Percentiles rank a stretch among this genome's conserved stretches.
These are phyloP conservation scores for Numenius phaeopus DNA, from an alignment of 2,797 vertebrate genomes.

Conservation along the genomic window DNA sequence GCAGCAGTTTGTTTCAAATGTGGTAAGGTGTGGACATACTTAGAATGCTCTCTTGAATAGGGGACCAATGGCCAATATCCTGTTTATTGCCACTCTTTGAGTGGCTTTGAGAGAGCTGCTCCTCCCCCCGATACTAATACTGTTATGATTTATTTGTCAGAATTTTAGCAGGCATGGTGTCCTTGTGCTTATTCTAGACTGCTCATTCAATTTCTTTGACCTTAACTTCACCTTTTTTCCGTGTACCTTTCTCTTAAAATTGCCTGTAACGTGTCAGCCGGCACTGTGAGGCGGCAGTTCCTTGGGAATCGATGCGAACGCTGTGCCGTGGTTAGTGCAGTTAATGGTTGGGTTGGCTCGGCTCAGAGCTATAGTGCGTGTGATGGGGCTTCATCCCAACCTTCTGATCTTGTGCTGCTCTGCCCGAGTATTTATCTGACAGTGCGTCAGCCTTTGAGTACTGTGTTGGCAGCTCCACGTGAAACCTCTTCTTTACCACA, in stretches of 20 bases:
- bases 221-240: neutral
- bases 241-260: fast-evolving
- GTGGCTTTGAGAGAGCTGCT: neutral
- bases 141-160: neutral
- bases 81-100: neutral
- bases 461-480: neutral
- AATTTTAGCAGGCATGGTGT: neutral
- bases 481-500: neutral
- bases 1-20: neutral
- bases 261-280: fast-evolving
- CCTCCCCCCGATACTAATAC: fast-evolving
- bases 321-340: neutral
- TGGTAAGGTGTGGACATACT: neutral
- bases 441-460: neutral
- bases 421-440: neutral
- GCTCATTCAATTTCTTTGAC: neutral
- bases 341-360: fast-evolving
- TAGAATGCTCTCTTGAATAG: fast-evolving
- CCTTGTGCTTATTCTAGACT: neutral
- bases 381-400: fast-evolving
- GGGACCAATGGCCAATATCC: fast-evolving
- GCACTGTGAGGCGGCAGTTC: fast-evolving
- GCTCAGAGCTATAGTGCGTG: fast-evolving
- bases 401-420: neutral
- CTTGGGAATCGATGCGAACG: fast-evolving